Percentiles rank a stretch among this genome's conserved stretches.
Evolutionary conservation across 2,888 invertebrate species (phyloP).

Genomic region (Acronicta psi): DNA sequence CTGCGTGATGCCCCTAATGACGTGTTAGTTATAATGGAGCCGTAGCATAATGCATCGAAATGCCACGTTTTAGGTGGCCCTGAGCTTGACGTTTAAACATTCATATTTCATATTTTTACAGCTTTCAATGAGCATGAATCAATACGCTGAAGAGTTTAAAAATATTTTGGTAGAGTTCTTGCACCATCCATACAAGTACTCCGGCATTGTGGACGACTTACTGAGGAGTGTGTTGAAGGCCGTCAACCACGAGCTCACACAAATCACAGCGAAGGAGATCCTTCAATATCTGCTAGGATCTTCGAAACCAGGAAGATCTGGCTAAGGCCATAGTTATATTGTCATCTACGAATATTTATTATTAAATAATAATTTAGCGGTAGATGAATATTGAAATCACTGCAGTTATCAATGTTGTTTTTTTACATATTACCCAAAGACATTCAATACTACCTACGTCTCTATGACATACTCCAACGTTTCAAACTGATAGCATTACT

Average conservation of each 20-base stretch:
- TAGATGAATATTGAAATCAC: slow-evolving; percentile 9
- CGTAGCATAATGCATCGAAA: not conserved
- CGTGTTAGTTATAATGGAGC: too few species aligned
- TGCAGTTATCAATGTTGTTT: slow-evolving; percentile 2
- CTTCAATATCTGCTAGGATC: slow-evolving; percentile 30
- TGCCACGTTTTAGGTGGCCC: too few species aligned
- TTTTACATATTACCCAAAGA: too few species aligned
- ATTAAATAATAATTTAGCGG: slow-evolving; percentile 13
- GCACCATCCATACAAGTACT: slow-evolving; percentile 5
- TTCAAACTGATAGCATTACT: too few species aligned
- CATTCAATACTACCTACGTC: too few species aligned
- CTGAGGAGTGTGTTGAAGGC: slow-evolving; percentile 16
- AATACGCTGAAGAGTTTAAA: slow-evolving; percentile 23
- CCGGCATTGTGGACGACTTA: slow-evolving; percentile 24
- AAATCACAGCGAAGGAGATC: slow-evolving; percentile 22
- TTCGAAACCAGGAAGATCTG: slow-evolving; percentile 8
- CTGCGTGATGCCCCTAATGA: too few species aligned
- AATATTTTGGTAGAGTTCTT: slow-evolving; percentile 12
- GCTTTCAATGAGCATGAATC: slow-evolving; percentile 9
- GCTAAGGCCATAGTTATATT: slow-evolving; percentile 6
- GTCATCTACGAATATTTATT: slow-evolving; percentile 12
- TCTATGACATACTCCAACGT: too few species aligned
- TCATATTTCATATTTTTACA: slow-evolving; percentile 12
- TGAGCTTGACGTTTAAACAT: not conserved
- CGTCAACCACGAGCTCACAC: slow-evolving; percentile 24